phyloP scores from a whole-genome alignment of 2,888 invertebrate species.

The Acleris sparsana region DNA sequence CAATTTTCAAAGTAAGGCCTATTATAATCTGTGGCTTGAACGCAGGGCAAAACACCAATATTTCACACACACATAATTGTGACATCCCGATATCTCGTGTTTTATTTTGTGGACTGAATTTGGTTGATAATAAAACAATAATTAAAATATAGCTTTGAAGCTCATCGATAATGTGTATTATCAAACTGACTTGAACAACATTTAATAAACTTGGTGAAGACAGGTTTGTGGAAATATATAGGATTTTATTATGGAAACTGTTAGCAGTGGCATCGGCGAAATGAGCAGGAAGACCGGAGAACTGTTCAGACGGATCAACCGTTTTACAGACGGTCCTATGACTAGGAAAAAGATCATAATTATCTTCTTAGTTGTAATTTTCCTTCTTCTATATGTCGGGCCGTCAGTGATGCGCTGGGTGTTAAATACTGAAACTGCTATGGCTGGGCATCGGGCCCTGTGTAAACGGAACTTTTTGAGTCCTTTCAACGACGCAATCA shows the following conservation, averaged over 20 bases:
- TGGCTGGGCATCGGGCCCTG: conserved; percentile 80
- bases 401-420: conserved; percentile 86
- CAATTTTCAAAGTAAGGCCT: too few species aligned
- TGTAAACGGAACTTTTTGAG: conserved; percentile 87
- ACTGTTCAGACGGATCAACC: conserved; percentile 70
- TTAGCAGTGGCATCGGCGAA: conserved; percentile 61
- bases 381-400: conserved; percentile 85
- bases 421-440: conserved; percentile 75
- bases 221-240: neutral
- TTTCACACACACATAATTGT: conserved; percentile 10
- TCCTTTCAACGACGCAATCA: conserved; percentile 83
- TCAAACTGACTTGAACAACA: conserved; percentile 19
- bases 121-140: conserved; percentile 32
- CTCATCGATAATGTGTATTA: conserved; percentile 29
- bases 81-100: conserved; percentile 20
- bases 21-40: too few species aligned
- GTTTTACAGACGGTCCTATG: conserved; percentile 75
- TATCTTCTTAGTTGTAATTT: conserved; percentile 79
- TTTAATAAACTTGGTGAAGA: neutral
- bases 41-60: conserved; percentile 12
- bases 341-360: conserved; percentile 79
- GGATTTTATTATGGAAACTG: conserved; percentile 67
- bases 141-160: conserved; percentile 15
- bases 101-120: conserved; percentile 3
- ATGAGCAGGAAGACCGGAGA: conserved; percentile 77